phyloP scores from a whole-genome alignment of 2,113 vertebrate genomes.

The Ailuropoda melanoleuca region DNA sequence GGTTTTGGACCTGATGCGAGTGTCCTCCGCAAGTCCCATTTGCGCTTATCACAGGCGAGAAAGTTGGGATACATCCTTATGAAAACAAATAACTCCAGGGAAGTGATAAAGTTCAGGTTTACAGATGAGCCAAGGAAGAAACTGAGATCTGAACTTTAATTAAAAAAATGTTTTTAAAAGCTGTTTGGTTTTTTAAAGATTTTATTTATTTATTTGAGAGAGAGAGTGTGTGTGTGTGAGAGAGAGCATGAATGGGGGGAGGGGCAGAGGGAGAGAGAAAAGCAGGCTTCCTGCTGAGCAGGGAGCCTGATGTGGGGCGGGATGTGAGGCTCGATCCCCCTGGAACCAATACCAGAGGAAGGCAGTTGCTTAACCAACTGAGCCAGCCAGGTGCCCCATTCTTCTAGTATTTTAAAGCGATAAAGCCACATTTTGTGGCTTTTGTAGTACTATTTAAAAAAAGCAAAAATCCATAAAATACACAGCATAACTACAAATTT shows the following conservation, averaged over 20 bases:
- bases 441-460: not conserved
- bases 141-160: not conserved
- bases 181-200: not conserved
- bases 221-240: not conserved
- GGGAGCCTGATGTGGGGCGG: not conserved
- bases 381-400: not conserved
- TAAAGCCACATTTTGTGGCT: not conserved
- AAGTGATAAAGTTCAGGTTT: not conserved
- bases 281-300: too few species aligned
- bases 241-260: not conserved
- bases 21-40: constrained; percentile 44
- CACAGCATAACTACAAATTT: not conserved
- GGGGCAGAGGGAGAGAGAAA: not conserved
- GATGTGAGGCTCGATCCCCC: not conserved
- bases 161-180: not conserved
- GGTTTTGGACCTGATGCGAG: constrained; percentile 57
- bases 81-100: not conserved
- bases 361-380: not conserved
- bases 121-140: not conserved
- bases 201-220: not conserved
- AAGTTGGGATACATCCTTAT: not conserved
- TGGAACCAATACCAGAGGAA: not conserved
- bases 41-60: not conserved
- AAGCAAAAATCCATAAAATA: not conserved
- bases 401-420: not conserved